Evolutionary conservation across 2,113 vertebrate genomes (phyloP).

Genomic region (Serilophus lunatus): DNA sequence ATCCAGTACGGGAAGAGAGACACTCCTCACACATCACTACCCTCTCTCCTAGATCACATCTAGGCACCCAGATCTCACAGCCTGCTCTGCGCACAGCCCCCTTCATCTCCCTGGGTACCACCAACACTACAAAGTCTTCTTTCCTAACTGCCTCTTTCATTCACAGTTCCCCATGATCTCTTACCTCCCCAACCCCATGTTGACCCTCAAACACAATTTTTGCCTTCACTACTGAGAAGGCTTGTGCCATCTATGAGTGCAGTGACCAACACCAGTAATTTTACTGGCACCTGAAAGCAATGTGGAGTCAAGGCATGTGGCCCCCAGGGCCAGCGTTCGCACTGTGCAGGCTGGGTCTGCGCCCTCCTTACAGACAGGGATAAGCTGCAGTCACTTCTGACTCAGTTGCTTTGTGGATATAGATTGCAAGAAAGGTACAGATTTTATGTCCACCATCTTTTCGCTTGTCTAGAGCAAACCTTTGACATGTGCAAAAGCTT

Average conservation of each 20-base stretch:
- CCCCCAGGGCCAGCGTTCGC: rapidly evolving
- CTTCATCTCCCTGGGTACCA: neutral
- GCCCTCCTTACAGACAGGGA: neutral
- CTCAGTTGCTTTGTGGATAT: neutral
- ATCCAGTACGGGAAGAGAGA: neutral
- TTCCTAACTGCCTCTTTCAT: neutral
- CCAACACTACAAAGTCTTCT: neutral
- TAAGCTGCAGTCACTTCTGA: neutral
- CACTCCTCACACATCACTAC: neutral
- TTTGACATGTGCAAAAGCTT: neutral
- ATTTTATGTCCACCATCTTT: neutral
- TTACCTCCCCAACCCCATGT: neutral
- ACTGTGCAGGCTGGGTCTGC: neutral
- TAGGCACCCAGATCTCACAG: neutral
- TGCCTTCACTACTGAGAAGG: neutral
- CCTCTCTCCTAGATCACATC: neutral
- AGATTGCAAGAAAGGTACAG: neutral
- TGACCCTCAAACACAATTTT: neutral
- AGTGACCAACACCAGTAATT: neutral
- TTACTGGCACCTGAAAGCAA: neutral
- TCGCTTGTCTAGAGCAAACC: neutral
- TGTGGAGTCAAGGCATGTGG: neutral
- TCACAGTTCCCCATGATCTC: rapidly evolving
- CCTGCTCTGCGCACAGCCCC: neutral
- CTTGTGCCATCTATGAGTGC: neutral